Percentiles rank a stretch among this genome's conserved stretches.
Conservation (phyloP, 30 jellyfish, hydroid and myxozoan species). For the Cassiopea andromeda region DNA sequence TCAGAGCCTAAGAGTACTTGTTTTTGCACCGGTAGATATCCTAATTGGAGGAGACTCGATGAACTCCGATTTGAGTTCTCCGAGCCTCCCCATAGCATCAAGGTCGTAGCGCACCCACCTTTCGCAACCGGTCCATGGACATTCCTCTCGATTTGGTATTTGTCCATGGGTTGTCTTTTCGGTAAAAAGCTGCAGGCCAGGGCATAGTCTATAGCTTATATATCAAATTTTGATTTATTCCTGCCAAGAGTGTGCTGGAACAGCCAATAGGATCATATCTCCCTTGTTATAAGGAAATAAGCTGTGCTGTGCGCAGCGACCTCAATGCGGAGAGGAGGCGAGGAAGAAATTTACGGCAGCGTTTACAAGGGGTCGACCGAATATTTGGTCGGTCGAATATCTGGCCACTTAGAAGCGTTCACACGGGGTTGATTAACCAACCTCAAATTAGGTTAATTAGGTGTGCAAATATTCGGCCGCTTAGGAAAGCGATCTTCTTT, state of each 20-base stretch:
- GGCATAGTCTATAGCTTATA: neutral
- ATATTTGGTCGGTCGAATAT: too few relatives aligned
- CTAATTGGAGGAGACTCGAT: neutral
- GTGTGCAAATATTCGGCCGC: too few relatives aligned
- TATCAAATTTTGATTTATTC: neutral
- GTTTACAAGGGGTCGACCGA: too few relatives aligned
- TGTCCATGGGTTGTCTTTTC: neutral
- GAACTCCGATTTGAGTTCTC: neutral
- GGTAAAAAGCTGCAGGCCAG: neutral
- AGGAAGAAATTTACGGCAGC: neutral
- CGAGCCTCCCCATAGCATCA: neutral
- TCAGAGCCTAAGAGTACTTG: too few relatives aligned
- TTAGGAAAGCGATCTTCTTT: too few relatives aligned
- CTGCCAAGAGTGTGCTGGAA: neutral
- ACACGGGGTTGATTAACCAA: too few relatives aligned
- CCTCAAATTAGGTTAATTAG: too few relatives aligned
- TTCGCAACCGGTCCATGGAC: neutral
- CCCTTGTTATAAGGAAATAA: neutral
- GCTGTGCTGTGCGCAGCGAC: neutral
- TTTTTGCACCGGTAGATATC: neutral
- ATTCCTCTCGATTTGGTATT: neutral
- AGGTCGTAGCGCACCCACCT: neutral
- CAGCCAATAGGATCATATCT: neutral
- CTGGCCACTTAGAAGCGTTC: too few relatives aligned
- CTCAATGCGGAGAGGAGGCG: neutral